Base-by-base conservation (phyloP, 2,113 vertebrate genomes). In the Sinocyclocheilus anshuiensis region DNA sequence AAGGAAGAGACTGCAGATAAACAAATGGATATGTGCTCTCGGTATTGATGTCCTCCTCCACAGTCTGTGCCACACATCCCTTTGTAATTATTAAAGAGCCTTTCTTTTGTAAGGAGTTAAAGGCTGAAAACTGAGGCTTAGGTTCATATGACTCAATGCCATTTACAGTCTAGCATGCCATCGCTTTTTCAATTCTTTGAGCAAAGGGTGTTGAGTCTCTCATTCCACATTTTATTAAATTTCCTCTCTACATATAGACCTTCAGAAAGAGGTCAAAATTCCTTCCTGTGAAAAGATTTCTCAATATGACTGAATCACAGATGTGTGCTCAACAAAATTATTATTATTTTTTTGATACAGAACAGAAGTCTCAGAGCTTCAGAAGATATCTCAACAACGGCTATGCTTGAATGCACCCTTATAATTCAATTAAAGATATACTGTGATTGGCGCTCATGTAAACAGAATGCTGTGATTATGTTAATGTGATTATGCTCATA, bases 21-120 rank as follows among this genome's bases (percentile, higher is more conserved):
- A 77, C 78, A 88, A 81, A 36, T 50, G 83, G 11, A 83, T 79
- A 83, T 48, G 78, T 67, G 53, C 42, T 55, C 53, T 85, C 26
- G n/a, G 42, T 84, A 84, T 82, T 76, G 79, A 83, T 29, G 71
- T 85, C 39, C 36, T 59, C 20, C 24, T 24, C 57, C 69, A n/a
- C 48, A 39, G 36, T 29, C 29, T 55, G 69, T 53, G 59, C 48
- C 29, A 18, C 50, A 9, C 18, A 16, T 82, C 39, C 29, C 65
- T 75, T 36, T 83, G 36, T 83, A 86, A 82, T 77, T 82, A 76
- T 50, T 26, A 65, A 48, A 76, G 69, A n/a, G 59, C 45, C 50
- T 86, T 4, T 6, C 53, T 63, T 45, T 29, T 20, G 18, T 22
- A 59, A 55, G 26, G 42, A 69, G 22, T 59, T 72, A 13, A 74